Conservation (phyloP, 1,140 invertebrate genomes). For the Anagrus nilaparvatae region DNA sequence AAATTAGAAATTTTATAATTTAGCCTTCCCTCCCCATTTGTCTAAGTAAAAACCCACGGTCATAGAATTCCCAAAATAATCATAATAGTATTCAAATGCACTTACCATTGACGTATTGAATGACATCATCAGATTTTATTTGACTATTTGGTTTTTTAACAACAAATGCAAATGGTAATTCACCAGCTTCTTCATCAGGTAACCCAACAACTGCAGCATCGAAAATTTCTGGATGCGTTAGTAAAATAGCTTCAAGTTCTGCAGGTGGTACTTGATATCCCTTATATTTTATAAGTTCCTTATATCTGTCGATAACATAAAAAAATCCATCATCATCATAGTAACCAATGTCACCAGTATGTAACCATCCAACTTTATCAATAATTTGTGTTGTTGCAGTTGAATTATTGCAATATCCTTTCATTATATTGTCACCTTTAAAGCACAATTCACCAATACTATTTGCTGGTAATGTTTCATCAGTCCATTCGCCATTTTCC, state of each 20-base stretch:
- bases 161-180: constrained; percentile 60
- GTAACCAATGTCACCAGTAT: constrained; percentile 62
- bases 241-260: constrained; percentile 53
- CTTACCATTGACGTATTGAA: constrained; percentile 40
- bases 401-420: constrained; percentile 26
- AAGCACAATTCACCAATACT: constrained; percentile 57
- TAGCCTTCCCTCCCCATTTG: background rate
- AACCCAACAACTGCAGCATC: constrained; percentile 65
- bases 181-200: constrained; percentile 53
- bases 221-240: constrained; percentile 52
- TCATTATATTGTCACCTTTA: constrained; percentile 28
- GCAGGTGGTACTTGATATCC: constrained; percentile 43
- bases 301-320: constrained; percentile 60
- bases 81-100: too few relatives aligned
- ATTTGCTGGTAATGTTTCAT: constrained; percentile 47
- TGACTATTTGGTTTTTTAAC: constrained; percentile 42
- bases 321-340: constrained; percentile 55
- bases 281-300: constrained; percentile 68
- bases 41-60: too few relatives aligned
- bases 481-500: constrained; percentile 22
- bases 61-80: too few relatives aligned
- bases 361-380: constrained; percentile 56
- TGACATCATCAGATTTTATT: constrained; percentile 41
- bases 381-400: constrained; percentile 26
- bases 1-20: constrained; percentile 1